Percentiles rank a stretch among this genome's conserved stretches.
These are phyloP conservation scores for Antennarius maculatus DNA, from an alignment of 2,797 vertebrate species.

Conservation along the genomic window DNA sequence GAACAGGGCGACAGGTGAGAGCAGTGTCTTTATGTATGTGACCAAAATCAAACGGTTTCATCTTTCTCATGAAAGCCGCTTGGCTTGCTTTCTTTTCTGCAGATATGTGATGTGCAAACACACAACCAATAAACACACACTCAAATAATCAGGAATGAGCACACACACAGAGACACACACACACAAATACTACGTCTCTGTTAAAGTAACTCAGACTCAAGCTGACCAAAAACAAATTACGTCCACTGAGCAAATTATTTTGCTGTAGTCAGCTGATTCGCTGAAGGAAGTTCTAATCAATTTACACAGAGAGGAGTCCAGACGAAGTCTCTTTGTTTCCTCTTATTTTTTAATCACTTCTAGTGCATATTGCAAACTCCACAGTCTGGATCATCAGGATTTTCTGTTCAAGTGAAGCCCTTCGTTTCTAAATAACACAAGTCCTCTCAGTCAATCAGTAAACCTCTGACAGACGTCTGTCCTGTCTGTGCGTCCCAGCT, in stretches of 20 bases:
- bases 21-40: constrained; percentile 49
- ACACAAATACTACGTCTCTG: background rate
- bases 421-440: background rate
- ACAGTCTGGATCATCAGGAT: background rate
- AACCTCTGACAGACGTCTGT: background rate
- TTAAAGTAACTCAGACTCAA: background rate
- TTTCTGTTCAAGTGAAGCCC: background rate
- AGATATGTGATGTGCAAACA: constrained; percentile 6
- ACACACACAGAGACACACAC: background rate
- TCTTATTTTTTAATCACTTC: constrained; percentile 2
- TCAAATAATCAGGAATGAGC: too few relatives aligned
- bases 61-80: too few relatives aligned
- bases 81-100: constrained; percentile 33
- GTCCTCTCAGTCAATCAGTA: too few relatives aligned
- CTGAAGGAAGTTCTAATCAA: background rate
- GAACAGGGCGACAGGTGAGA: constrained; percentile 19
- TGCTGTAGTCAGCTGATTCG: background rate
- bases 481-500: too few relatives aligned
- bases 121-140: background rate
- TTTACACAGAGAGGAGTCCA: background rate
- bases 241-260: constrained; percentile 1
- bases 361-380: background rate
- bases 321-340: constrained; percentile 13
- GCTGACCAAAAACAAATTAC: background rate
- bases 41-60: background rate